Percentiles rank a stretch among this genome's conserved stretches.
Evolutionary conservation across 2,888 invertebrate genomes (phyloP).

Genomic region (Lomographa bimaculata): DNA sequence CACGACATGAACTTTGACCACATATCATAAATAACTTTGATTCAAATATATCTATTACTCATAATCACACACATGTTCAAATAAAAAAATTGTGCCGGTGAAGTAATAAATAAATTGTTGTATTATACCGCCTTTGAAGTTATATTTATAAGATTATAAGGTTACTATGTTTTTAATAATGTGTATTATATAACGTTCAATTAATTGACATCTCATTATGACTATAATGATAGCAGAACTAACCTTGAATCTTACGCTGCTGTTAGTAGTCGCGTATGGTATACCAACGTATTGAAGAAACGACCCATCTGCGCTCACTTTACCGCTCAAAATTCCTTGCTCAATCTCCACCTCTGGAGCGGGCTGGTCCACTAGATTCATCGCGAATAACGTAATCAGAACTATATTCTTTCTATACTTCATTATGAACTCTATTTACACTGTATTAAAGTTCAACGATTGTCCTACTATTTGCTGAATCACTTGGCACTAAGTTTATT

Average conservation of each 20-base stretch:
- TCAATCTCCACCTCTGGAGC: conserved; percentile 65
- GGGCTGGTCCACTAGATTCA: conserved; percentile 70
- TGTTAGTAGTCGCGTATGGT: conserved; percentile 65
- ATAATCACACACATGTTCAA: too few relatives aligned
- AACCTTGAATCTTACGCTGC: conserved; percentile 66
- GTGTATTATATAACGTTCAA: too few relatives aligned
- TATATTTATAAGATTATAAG: too few relatives aligned
- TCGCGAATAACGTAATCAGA: conserved; percentile 62
- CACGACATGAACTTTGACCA: too few relatives aligned
- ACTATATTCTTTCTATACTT: conserved; percentile 54
- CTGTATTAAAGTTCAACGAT: neutral
- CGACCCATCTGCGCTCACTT: conserved; percentile 62
- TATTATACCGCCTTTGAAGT: too few relatives aligned
- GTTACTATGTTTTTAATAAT: too few relatives aligned
- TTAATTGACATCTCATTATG: too few relatives aligned
- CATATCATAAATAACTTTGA: too few relatives aligned
- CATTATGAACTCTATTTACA: conserved; percentile 42
- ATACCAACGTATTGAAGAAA: conserved; percentile 71
- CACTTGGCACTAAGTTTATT: conserved; percentile 1
- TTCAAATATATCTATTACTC: too few relatives aligned
- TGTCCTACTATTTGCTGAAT: too few relatives aligned
- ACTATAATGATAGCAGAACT: conserved; percentile 27
- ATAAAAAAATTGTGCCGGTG: too few relatives aligned
- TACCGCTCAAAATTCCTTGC: conserved; percentile 69
- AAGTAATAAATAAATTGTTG: too few relatives aligned